Base-by-base conservation (phyloP, 2,797 vertebrate genomes). In the Calcarius lapponicus region DNA sequence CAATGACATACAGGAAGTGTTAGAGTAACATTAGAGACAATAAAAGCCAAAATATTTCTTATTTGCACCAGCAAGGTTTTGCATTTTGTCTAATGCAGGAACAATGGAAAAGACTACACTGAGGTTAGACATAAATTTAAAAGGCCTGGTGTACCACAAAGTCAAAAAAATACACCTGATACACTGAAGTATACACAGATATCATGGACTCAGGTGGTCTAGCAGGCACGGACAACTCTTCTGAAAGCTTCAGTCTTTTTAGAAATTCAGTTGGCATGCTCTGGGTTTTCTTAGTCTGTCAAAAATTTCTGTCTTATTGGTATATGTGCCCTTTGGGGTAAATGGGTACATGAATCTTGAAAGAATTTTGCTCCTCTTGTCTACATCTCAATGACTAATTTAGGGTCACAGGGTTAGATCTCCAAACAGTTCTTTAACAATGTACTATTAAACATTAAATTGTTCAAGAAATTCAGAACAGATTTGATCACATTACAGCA, bases 321-420 rank as follows among this genome's bases (percentile, higher is more conserved):
- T 74, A 40, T 66, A 50, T 43, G 31, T 61, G 53, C 34, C 50
- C 75, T 74, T 82, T 86, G 38, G 74, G 48, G 57, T 61, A 92
- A 87, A 85, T 9, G 51, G 60, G 66, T 92, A 76, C 43, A 69
- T 66, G 40, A 92, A 71, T 93, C 75, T 80, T 87, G 50, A 82
- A 73, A 82, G 65, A 78, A n/a, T 81, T 84, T 79, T 92, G 43
- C 50, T 90, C 80, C 78, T 31, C 79, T 51, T 90, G 48, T 86
- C 85, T 86, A 47, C 56, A 94, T 82, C 51, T 86, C 69, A 79
- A 13, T 92, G 89, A 89, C 67, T 93, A 95, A 95, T 86, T 64
- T 62, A 93, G 43, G 47, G 89, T 93, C 89, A 92, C 45, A 17
- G 28, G 85, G 92, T 88, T 92, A 90, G 75, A 79, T 73, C 91